These are phyloP conservation scores for Elgonia sp. DNA, from an alignment of 2,888 invertebrate species.

Conservation along the genomic window DNA sequence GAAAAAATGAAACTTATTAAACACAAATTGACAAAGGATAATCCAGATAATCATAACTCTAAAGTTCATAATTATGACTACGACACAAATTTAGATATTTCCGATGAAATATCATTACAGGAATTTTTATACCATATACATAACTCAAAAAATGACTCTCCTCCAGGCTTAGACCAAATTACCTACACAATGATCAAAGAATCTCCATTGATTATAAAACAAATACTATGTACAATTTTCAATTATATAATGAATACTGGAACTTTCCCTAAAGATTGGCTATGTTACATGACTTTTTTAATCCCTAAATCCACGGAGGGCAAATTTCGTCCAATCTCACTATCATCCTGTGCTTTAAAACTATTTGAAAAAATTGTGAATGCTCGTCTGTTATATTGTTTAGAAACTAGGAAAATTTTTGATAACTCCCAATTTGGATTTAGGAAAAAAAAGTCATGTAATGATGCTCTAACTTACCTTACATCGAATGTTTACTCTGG, in stretches of 20 bases:
- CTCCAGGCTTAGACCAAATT: conserved; percentile 44
- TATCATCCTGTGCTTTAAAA: conserved; percentile 23
- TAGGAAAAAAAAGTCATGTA: conserved; percentile 8
- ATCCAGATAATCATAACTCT: too few relatives aligned
- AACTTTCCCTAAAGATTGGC: neutral
- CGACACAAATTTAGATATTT: neutral
- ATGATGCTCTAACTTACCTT: conserved; percentile 1
- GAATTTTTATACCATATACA: neutral
- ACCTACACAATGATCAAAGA: neutral
- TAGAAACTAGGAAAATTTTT: neutral
- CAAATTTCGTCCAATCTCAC: conserved; percentile 28
- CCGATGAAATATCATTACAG: neutral
- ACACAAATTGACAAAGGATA: neutral
- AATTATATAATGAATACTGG: neutral
- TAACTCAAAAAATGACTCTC: conserved; percentile 20
- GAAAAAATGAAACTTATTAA: neutral
- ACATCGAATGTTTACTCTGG: conserved; percentile 4
- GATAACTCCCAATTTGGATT: conserved; percentile 21
- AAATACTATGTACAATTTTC: neutral
- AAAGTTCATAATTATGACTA: too few relatives aligned
- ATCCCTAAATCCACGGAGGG: conserved; percentile 1
- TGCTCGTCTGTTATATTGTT: neutral
- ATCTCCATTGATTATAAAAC: neutral
- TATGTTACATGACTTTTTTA: conserved; percentile 16
- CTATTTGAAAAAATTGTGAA: conserved; percentile 38